Evolutionary conservation across 1,140 invertebrate genomes (phyloP).

Genomic region (Archegozetes longisetosus): DNA sequence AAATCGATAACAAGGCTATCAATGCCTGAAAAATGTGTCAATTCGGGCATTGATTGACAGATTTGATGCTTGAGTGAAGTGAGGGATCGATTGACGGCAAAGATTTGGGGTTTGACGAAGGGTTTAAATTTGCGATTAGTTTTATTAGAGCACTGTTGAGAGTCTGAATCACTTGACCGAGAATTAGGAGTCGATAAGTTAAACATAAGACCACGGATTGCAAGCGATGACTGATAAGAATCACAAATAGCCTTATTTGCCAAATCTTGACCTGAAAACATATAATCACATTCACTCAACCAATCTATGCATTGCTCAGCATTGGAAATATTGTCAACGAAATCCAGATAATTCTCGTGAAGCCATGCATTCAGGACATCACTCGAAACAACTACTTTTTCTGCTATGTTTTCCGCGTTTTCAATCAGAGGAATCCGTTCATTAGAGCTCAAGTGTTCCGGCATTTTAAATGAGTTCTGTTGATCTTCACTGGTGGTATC

Average conservation of each 20-base stretch:
- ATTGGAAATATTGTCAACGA: neutral
- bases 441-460: neutral
- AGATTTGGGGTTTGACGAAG: neutral
- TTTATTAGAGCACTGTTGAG: neutral
- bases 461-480: neutral
- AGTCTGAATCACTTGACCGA: neutral
- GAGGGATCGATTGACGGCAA: neutral
- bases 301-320: neutral
- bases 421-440: neutral
- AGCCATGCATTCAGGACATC: constrained; percentile 5
- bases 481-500: neutral
- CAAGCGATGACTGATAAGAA: neutral
- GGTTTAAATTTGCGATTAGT: neutral
- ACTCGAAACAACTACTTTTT: neutral
- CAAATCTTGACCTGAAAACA: neutral
- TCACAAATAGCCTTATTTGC: neutral
- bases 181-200: neutral
- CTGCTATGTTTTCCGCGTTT: constrained; percentile 2
- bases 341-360: constrained; percentile 9
- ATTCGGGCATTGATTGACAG: neutral
- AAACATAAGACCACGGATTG: neutral
- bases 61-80: neutral
- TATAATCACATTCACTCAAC: neutral
- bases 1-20: neutral
- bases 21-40: neutral